A percentile compares a stretch with the other conserved stretches of the same genome.
These are phyloP conservation scores for Telmatherina bonti DNA, from an alignment of 2,797 vertebrate genomes.

Conservation along the genomic window DNA sequence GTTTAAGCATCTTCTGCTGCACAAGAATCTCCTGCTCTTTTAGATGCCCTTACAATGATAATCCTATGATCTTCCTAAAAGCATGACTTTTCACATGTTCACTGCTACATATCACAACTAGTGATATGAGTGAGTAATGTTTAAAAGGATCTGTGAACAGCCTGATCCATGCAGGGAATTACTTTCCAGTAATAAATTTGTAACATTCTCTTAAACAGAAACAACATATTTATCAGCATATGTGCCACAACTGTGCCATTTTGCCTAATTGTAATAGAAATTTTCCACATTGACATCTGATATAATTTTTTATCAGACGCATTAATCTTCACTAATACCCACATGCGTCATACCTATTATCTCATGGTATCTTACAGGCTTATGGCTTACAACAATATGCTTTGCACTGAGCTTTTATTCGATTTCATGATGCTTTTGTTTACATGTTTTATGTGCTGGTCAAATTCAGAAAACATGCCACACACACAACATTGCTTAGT, in stretches of 20 bases:
- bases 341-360: slow-evolving; percentile 45
- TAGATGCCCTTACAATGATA: slow-evolving; percentile 47
- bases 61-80: slow-evolving; percentile 11
- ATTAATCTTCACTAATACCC: slow-evolving; percentile 66
- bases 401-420: not conserved
- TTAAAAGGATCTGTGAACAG: not conserved
- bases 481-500: not conserved
- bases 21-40: slow-evolving; percentile 54
- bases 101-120: too few species aligned
- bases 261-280: slow-evolving; percentile 26
- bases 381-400: slow-evolving; percentile 17
- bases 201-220: slow-evolving; percentile 24
- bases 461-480: slow-evolving; percentile 7
- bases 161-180: not conserved
- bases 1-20: slow-evolving; percentile 7
- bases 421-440: slow-evolving; percentile 4
- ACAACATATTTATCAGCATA: slow-evolving; percentile 28
- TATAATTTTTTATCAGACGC: slow-evolving; percentile 45
- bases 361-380: slow-evolving; percentile 40
- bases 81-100: slow-evolving; percentile 10
- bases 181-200: slow-evolving; percentile 45
- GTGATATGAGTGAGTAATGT: not conserved
- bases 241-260: slow-evolving; percentile 36
- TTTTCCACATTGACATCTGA: slow-evolving; percentile 52
- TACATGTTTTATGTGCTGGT: slow-evolving; percentile 6